These are phyloP conservation scores for Drusus annulatus DNA, from an alignment of 1,140 invertebrate genomes.

Conservation along the genomic window DNA sequence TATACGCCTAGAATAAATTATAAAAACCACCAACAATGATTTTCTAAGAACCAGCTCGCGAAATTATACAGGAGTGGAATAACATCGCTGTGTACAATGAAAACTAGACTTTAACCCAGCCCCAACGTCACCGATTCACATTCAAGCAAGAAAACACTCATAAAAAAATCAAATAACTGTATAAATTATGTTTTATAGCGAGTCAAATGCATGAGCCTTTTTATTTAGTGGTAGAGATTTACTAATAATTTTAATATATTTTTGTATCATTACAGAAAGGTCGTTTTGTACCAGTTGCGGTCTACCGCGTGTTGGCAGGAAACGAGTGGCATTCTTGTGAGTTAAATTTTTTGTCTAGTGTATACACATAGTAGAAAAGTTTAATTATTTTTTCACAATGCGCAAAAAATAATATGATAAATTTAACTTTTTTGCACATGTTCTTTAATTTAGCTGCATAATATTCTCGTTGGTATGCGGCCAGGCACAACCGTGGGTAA, in stretches of 20 bases:
- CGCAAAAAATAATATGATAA: not conserved
- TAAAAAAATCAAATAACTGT: not conserved
- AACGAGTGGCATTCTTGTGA: conserved; percentile 21
- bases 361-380: not conserved
- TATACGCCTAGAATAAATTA: not conserved
- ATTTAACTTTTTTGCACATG: not conserved
- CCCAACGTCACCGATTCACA: not conserved
- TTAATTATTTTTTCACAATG: not conserved
- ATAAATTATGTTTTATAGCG: not conserved
- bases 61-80: conserved; percentile 16
- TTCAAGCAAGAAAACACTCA: not conserved
- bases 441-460: not conserved
- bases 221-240: not conserved
- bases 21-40: not conserved
- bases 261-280: conserved; percentile 31
- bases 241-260: not conserved
- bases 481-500: not conserved
- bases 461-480: conserved; percentile 6
- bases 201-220: not conserved
- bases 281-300: conserved; percentile 39
- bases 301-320: conserved; percentile 42
- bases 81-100: conserved; percentile 22
- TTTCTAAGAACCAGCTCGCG: not conserved
- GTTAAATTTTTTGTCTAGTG: not conserved
- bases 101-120: conserved; percentile 26